These are phyloP conservation scores for Hesperophylax magnus DNA, from an alignment of 1,140 invertebrate genomes.

Conservation along the genomic window DNA sequence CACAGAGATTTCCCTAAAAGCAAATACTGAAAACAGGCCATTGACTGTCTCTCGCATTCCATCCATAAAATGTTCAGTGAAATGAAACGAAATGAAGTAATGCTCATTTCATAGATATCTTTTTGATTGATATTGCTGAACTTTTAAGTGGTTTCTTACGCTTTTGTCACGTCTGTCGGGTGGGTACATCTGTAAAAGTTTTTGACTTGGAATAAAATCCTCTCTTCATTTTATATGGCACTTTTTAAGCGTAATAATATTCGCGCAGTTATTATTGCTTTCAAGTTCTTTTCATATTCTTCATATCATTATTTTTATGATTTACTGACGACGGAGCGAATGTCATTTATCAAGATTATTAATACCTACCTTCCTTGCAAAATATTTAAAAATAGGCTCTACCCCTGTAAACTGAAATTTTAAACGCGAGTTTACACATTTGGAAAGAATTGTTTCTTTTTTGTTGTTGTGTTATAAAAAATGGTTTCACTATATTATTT, in stretches of 20 bases:
- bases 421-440: too few species aligned
- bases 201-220: background rate
- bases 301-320: too few species aligned
- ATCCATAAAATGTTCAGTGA: constrained; percentile 21
- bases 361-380: too few species aligned
- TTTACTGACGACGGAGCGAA: too few species aligned
- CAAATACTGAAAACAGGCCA: background rate
- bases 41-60: background rate
- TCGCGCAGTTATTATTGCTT: too few species aligned
- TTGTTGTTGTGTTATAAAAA: too few species aligned
- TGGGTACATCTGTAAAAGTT: constrained; percentile 24
- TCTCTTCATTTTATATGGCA: constrained; percentile 18
- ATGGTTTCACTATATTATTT: too few species aligned
- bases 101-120: constrained; percentile 25
- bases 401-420: too few species aligned
- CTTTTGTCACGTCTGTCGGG: constrained; percentile 23
- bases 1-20: background rate
- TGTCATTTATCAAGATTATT: too few species aligned
- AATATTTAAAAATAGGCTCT: too few species aligned
- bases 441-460: too few species aligned
- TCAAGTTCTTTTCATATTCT: too few species aligned
- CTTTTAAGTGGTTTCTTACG: constrained; percentile 24
- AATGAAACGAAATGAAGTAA: constrained; percentile 13
- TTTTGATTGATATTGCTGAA: constrained; percentile 33
- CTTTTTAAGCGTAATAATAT: constrained; percentile 1